A percentile compares a stretch with the other conserved stretches of the same genome.
phyloP scores from a whole-genome alignment of 2,888 invertebrate species.

The Apodemia hepburni region DNA sequence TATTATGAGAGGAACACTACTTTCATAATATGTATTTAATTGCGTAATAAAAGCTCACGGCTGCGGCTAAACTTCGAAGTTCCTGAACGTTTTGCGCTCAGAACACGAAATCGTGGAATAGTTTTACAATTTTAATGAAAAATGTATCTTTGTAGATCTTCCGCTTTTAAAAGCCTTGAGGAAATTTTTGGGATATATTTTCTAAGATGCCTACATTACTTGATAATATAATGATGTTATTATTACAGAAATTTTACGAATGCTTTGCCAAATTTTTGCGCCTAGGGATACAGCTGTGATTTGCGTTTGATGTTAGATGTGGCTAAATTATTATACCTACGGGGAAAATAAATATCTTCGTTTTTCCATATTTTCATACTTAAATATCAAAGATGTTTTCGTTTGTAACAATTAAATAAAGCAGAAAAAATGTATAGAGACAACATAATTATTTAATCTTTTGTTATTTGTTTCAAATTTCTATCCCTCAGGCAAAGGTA shows the following conservation, averaged over 20 bases:
- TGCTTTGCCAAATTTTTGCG: not conserved
- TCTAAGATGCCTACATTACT: not conserved
- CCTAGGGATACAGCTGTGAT: constrained; percentile 4
- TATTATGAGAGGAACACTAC: no score
- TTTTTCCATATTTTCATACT: not conserved
- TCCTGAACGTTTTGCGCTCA: not conserved
- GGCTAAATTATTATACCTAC: not conserved
- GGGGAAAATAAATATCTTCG: not conserved
- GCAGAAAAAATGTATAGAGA: not conserved
- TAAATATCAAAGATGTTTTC: not conserved
- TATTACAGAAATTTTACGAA: not conserved
- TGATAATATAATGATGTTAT: constrained; percentile 4
- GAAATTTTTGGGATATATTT: not conserved
- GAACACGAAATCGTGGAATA: constrained; percentile 1
- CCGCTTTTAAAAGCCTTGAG: constrained; percentile 1
- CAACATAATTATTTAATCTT: not conserved
- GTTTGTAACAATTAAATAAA: not conserved
- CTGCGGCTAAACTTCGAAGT: not conserved
- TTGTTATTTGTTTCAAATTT: no score
- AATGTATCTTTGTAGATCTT: constrained; percentile 13
- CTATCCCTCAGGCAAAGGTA: no score
- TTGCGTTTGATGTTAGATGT: not conserved
- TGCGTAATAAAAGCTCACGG: not conserved
- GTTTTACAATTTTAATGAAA: constrained; percentile 9
- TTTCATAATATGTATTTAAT: not conserved